phyloP scores from a whole-genome alignment of 2,113 vertebrate genomes.

The Neogobius melanostomus region DNA sequence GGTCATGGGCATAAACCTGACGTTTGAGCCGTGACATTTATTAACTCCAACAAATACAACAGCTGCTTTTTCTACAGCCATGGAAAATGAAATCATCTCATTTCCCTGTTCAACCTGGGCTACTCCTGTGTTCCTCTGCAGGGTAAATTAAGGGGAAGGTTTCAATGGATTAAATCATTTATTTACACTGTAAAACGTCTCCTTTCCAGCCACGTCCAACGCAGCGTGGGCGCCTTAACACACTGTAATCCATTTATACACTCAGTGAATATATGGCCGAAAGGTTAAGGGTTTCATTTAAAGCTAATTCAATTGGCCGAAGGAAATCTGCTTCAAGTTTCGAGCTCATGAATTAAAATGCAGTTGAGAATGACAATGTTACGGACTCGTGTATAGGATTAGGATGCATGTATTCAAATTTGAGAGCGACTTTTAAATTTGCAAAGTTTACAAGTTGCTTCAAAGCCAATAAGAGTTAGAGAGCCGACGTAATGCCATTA shows the following conservation, averaged over 20 bases:
- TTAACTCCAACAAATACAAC: conserved; percentile 67
- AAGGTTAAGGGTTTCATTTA: conserved; percentile 66
- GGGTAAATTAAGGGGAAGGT: conserved; percentile 66
- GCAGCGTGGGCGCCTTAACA: conserved; percentile 48
- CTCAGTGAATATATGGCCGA: conserved; percentile 53
- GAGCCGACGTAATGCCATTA: conserved; percentile 60
- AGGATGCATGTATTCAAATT: conserved; percentile 36
- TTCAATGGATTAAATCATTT: conserved; percentile 72
- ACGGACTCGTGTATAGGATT: conserved; percentile 11
- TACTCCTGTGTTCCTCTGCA: conserved; percentile 49
- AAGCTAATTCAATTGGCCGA: conserved; percentile 60
- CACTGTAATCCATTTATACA: conserved; percentile 69
- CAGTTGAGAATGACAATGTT: conserved; percentile 1
- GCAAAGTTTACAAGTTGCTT: conserved; percentile 41
- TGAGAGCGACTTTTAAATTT: conserved; percentile 34
- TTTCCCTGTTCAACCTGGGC: conserved; percentile 59
- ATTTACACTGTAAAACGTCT: conserved; percentile 68
- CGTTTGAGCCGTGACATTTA: conserved; percentile 69
- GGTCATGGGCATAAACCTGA: conserved; percentile 64
- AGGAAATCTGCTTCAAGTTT: conserved; percentile 52
- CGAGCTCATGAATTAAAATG: conserved; percentile 20
- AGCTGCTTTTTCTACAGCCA: conserved; percentile 52
- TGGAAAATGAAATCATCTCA: conserved; percentile 76
- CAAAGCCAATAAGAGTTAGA: conserved; percentile 65
- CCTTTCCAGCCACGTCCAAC: conserved; percentile 57